Base-by-base conservation (phyloP, 30 jellyfish, hydroid and myxozoan genomes). In the Cassiopea andromeda region DNA sequence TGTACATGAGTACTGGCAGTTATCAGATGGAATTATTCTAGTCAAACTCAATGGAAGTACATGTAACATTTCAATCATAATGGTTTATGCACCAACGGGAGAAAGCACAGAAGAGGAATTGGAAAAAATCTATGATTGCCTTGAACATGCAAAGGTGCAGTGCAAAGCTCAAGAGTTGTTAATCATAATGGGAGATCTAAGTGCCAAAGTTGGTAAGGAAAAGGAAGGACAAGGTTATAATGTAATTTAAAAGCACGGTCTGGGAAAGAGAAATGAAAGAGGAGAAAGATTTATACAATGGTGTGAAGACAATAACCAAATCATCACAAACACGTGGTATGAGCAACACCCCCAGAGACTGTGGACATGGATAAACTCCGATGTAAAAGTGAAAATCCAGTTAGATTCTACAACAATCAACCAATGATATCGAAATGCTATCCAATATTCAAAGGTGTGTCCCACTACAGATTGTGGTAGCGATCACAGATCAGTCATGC, bases 301-400 rank as follows among this genome's bases (percentile, higher is more conserved):
- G 81, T 78, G 87, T 58, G 78, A 18, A 19, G 87, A 18, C 18
- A 47, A 46, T 27, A 45, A 46, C 57, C 87, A 48, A 78, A 45
- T 58, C 2, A 58, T 78, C 77, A 78, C 76, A 13, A 78, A 78
- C 78, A 78, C 87, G 18, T 78, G 87, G 87, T 78, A 27, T 0
- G 49, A 78, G 16, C 78, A 48, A 27, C 87, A 78, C 57, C 78
- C 87, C 5, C 9, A 82, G 44, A 76, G 76, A 16, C 74, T 48
- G 54, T 78, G 76, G 77, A 78, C 87, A 19, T 78, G 82, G 87
- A 58, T 13, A 49, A 50, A 82, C 87, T 82, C 87, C 10, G 78
- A 45, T 16, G 87, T 44, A 15, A n/a, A 58, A 13, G 14, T n/a
- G 46, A 49, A 58, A 27, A 78, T 38, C 47, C 87, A 78, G 27